Conservation (phyloP, 2,888 invertebrate species). For the Cotesia congregata region DNA sequence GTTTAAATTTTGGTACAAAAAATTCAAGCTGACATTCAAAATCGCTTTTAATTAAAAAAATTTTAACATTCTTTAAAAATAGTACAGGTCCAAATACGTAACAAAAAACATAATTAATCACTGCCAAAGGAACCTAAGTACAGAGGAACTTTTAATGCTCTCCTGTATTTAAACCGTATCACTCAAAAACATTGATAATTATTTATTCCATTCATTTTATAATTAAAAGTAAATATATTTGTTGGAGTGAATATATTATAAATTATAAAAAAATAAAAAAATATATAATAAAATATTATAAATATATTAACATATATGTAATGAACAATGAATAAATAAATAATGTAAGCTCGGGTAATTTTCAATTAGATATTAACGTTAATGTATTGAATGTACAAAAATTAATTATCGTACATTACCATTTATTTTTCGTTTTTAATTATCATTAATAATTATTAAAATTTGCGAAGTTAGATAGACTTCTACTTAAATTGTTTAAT, state of each 20-base stretch:
- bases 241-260: background rate
- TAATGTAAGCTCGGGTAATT: slow-evolving; percentile 38
- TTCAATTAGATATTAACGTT: slow-evolving; percentile 48
- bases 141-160: slow-evolving; percentile 37
- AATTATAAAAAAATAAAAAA: slow-evolving; percentile 28
- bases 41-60: background rate
- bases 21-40: background rate
- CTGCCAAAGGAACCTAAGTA: slow-evolving; percentile 57
- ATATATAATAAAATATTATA: slow-evolving; percentile 44
- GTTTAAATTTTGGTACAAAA: slow-evolving; percentile 40
- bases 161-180: slow-evolving; percentile 17
- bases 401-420: slow-evolving; percentile 61
- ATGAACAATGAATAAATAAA: slow-evolving; percentile 20
- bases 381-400: slow-evolving; percentile 61
- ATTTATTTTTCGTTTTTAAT: slow-evolving; percentile 40
- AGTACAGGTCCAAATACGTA: slow-evolving; percentile 50
- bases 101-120: slow-evolving; percentile 49
- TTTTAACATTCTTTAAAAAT: no score
- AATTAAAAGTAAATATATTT: background rate
- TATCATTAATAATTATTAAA: slow-evolving; percentile 20
- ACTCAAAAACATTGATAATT: background rate
- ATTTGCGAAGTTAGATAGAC: slow-evolving; percentile 40
- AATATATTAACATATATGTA: slow-evolving; percentile 47
- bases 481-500: background rate
- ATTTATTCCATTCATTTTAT: slow-evolving; percentile 9